These are phyloP conservation scores for Hipparchia sbordonii DNA, from an alignment of 2,888 invertebrate species.

Conservation along the genomic window DNA sequence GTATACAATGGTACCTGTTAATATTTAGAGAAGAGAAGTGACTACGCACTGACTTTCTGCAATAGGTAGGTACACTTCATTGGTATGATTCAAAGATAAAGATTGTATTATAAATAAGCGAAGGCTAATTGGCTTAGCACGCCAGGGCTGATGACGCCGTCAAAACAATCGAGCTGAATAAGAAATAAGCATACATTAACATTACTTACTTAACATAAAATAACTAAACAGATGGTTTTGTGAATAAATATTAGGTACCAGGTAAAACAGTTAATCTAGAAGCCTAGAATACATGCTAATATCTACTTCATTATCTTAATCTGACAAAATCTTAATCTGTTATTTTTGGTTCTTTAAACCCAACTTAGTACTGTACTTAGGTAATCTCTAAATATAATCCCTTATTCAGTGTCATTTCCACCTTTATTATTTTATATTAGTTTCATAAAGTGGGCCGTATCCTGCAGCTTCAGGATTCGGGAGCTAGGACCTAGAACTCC, in stretches of 20 bases:
- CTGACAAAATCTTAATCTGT: not conserved
- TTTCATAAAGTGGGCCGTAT: too few relatives aligned
- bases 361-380: too few relatives aligned
- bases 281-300: not conserved
- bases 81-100: slow-evolving; percentile 6
- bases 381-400: too few relatives aligned
- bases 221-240: slow-evolving; percentile 9
- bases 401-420: too few relatives aligned
- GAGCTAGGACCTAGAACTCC: too few relatives aligned
- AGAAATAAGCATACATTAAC: slow-evolving; percentile 31
- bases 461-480: too few relatives aligned
- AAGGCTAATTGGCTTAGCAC: slow-evolving; percentile 26
- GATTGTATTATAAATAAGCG: slow-evolving; percentile 16
- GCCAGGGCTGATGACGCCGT: slow-evolving; percentile 13
- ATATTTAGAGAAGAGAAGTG: too few relatives aligned
- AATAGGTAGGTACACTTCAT: not conserved
- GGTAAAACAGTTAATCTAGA: not conserved
- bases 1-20: too few relatives aligned
- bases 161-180: slow-evolving; percentile 25
- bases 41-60: not conserved
- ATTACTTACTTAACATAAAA: slow-evolving; percentile 18
- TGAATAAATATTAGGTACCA: not conserved
- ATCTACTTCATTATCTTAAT: not conserved
- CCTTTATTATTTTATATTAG: too few relatives aligned
- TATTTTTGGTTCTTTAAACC: too few relatives aligned